Base-by-base conservation (phyloP, 2,797 vertebrate genomes). In the Sitta carolinensis region DNA sequence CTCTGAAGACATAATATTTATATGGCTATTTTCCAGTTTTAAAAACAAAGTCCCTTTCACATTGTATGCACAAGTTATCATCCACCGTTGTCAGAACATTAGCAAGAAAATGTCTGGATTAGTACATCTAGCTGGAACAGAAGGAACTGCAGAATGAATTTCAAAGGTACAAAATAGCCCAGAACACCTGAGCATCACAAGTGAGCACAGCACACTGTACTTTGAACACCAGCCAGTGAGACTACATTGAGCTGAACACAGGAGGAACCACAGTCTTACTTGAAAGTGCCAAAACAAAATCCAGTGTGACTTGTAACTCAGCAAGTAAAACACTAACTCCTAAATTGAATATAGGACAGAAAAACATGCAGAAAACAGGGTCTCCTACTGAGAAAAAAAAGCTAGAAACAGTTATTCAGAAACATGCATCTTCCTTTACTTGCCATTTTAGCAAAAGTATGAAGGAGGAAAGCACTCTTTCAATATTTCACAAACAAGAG, bases 301-400 rank as follows among this genome's bases (percentile, higher is more conserved):
- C n/a, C 38, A n/a, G 7, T 0, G 0, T 45, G 42, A 45, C 26
- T 58, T 72, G 17, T 36, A 83, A 13, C 13, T 67, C 17, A 10
- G 19, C 14, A 54, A 50, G 22, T n/a, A 68, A 89, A 87, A 45
- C 30, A 64, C 25, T 17, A 79, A 63, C 12, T 52, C 29, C 14
- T 23, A 20, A 34, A 3, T 0, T 45, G 32, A 73, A 79, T 27
- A 42, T 0, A 66, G 26, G 59, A 63, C 38, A n/a, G 16, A 59
- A n/a, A 79, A 12, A 18, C 9, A 58, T 23, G 18, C 10, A 83
- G 22, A 51, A 74, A 91, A 54, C 7, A 16, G 19, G n/a, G 6
- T 25, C 32, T 54, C 9, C 47, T 67, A 13, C 13, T 25, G 20
- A 26, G 16, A 26, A 63, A 70, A n/a, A 34, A 34, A 4, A 3